These are phyloP conservation scores for Cyrtorhinus lividipennis DNA, from an alignment of 1,140 invertebrate genomes.

Conservation along the genomic window DNA sequence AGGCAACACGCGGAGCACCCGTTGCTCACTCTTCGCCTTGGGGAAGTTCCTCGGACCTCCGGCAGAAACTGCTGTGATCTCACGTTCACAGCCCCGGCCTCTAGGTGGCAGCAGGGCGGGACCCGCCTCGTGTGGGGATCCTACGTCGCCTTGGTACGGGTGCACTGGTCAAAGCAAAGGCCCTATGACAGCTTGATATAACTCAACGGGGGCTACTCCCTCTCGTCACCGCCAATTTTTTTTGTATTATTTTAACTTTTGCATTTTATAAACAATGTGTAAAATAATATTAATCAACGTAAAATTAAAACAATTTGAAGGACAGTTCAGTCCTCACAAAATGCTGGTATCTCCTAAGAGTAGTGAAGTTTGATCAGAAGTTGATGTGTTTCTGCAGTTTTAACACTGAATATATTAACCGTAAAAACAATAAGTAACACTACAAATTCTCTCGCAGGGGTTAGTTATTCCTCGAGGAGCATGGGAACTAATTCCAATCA, in stretches of 20 bases:
- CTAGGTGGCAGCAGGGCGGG: background rate
- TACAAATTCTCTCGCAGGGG: no score
- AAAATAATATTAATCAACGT: no score
- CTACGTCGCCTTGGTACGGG: background rate
- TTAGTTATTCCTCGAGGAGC: no score
- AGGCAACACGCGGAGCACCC: constrained; percentile 2
- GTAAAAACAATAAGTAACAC: no score
- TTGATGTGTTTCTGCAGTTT: no score
- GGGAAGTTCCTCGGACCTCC: constrained; percentile 2
- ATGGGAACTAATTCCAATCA: no score
- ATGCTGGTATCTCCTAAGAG: no score
- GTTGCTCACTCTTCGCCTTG: constrained; percentile 5
- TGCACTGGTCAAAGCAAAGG: background rate
- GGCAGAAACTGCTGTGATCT: constrained; percentile 1
- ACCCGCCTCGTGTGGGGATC: background rate
- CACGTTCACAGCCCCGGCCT: background rate
- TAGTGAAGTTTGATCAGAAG: no score
- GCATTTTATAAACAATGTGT: no score
- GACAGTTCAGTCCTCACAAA: no score
- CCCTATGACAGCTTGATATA: background rate
- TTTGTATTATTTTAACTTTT: background rate
- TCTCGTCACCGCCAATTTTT: constrained; percentile 1
- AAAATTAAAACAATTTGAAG: no score
- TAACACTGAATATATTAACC: no score
- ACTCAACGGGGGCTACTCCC: background rate